Evolutionary conservation across 2,888 invertebrate genomes (phyloP).

Genomic region (Chorisops tibialis): DNA sequence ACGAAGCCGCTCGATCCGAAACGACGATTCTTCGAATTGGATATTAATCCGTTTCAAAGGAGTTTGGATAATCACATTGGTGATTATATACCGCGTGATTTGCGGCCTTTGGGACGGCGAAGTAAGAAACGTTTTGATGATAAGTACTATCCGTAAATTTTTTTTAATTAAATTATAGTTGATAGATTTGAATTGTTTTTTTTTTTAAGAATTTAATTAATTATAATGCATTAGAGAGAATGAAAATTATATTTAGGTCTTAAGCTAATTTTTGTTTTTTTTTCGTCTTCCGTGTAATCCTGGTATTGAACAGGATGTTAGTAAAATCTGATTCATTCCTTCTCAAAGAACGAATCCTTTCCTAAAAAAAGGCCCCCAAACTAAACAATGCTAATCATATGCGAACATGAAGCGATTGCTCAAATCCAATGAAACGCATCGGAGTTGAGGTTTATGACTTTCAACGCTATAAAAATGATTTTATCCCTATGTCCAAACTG

Average conservation of each 20-base stretch:
- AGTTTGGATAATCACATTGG: slow-evolving; percentile 65
- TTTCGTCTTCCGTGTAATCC: too few relatives aligned
- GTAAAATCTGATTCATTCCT: too few relatives aligned
- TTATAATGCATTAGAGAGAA: too few relatives aligned
- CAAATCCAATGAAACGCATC: slow-evolving; percentile 13
- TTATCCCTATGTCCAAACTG: not conserved
- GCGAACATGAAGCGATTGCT: not conserved
- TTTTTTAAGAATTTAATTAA: too few relatives aligned
- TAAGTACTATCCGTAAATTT: slow-evolving; percentile 62
- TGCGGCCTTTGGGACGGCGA: slow-evolving; percentile 61
- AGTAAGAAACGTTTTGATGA: slow-evolving; percentile 62
- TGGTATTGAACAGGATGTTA: too few relatives aligned
- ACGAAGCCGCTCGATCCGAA: slow-evolving; percentile 67
- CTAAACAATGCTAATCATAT: too few relatives aligned
- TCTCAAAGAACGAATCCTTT: too few relatives aligned
- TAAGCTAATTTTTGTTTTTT: too few relatives aligned
- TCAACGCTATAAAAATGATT: slow-evolving; percentile 3
- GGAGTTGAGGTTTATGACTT: slow-evolving; percentile 8
- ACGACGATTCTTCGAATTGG: slow-evolving; percentile 67
- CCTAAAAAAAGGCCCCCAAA: too few relatives aligned
- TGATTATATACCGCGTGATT: slow-evolving; percentile 65
- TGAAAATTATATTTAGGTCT: too few relatives aligned
- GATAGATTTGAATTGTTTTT: too few relatives aligned
- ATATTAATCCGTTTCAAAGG: slow-evolving; percentile 61
- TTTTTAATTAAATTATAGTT: too few relatives aligned